Conservation (phyloP, 2,888 invertebrate genomes). For the Apamea crenata region DNA sequence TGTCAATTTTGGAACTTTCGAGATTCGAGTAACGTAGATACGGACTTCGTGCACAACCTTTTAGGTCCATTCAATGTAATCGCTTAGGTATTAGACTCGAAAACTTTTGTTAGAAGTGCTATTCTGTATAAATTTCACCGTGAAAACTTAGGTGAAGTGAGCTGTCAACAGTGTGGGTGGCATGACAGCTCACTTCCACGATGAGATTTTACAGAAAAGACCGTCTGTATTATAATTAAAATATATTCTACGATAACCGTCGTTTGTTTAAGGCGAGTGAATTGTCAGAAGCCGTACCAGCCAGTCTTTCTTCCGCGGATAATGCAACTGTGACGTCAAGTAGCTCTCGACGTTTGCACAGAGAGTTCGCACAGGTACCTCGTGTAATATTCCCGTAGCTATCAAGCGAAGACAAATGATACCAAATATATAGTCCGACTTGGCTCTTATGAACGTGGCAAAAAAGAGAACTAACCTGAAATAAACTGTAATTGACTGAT, state of each 20-base stretch:
- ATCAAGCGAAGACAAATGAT: background rate
- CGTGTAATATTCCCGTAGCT: background rate
- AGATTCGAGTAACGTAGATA: background rate
- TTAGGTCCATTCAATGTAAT: background rate
- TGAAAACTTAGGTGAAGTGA: too few relatives aligned
- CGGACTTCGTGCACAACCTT: background rate
- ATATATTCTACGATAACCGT: background rate
- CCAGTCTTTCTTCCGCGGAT: background rate
- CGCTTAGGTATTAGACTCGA: background rate
- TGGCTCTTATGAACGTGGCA: background rate
- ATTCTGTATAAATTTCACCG: too few relatives aligned
- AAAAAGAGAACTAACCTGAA: background rate
- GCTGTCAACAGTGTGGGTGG: too few relatives aligned
- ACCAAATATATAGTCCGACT: background rate
- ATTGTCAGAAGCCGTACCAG: background rate
- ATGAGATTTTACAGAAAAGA: too few relatives aligned
- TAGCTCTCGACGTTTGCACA: background rate
- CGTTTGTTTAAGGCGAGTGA: slow-evolving; percentile 10
- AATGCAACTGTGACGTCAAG: background rate
- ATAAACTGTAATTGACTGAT: background rate
- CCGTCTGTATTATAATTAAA: background rate
- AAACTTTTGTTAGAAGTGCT: background rate
- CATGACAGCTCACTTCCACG: too few relatives aligned
- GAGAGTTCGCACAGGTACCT: background rate
- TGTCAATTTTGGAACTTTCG: background rate